These are phyloP conservation scores for Phymorhynchus buccinoides DNA, from an alignment of 1,140 invertebrate genomes.

Conservation along the genomic window DNA sequence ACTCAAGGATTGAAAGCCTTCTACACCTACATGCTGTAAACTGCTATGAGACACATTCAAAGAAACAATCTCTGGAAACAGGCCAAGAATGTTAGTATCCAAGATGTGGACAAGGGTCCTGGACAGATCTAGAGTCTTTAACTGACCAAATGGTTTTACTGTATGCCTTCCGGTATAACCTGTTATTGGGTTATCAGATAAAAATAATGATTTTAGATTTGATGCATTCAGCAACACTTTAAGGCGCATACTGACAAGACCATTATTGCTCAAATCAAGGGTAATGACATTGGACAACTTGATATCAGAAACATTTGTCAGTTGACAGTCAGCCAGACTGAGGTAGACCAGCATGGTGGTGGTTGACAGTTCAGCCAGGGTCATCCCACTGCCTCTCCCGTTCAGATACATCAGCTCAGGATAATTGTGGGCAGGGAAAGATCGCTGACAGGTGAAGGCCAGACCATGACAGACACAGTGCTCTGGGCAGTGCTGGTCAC, in stretches of 20 bases:
- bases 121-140: background rate
- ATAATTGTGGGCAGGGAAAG: background rate
- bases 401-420: background rate
- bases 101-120: background rate
- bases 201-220: conserved; percentile 26
- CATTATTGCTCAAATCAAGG: conserved; percentile 10
- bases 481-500: background rate
- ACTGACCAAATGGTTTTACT: background rate
- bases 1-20: background rate
- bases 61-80: background rate
- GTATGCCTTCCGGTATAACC: conserved; percentile 33
- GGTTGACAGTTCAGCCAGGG: background rate
- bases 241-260: background rate
- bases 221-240: background rate
- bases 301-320: background rate
- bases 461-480: background rate
- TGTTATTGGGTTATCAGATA: conserved; percentile 36
- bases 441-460: background rate
- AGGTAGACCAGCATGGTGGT: conserved; percentile 18
- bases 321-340: conserved; percentile 13
- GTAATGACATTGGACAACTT: background rate
- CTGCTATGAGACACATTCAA: background rate
- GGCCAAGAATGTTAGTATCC: background rate
- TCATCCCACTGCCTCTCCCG: conserved; percentile 10
- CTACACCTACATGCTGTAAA: background rate